Evolutionary conservation across 2,797 vertebrate species (phyloP).

Genomic region (Buphagus erythrorhynchus): DNA sequence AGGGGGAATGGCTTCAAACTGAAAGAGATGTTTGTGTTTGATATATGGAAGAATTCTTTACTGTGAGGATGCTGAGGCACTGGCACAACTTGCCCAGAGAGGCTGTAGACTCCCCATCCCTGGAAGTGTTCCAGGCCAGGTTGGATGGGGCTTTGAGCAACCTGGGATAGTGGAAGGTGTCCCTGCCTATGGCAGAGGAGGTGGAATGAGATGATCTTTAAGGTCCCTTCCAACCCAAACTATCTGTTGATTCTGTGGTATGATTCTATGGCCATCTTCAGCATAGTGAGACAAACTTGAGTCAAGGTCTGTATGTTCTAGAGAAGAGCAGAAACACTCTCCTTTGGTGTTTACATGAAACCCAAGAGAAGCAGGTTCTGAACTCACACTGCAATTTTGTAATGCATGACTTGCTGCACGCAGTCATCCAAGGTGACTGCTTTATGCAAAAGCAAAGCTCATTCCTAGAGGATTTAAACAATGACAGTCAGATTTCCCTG

Average conservation of each 20-base stretch:
- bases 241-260: background rate
- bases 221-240: background rate
- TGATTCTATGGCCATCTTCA: background rate
- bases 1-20: background rate
- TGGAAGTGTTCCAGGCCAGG: background rate
- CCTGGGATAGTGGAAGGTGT: background rate
- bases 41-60: background rate
- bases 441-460: constrained; percentile 29
- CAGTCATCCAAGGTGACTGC: constrained; percentile 32
- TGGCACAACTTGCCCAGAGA: background rate
- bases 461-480: constrained; percentile 35
- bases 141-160: background rate
- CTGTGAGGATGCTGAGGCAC: background rate
- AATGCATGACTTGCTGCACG: background rate
- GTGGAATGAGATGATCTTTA: background rate
- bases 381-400: background rate
- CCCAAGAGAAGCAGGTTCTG: background rate
- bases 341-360: background rate
- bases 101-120: background rate
- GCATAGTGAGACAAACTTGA: background rate
- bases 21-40: background rate
- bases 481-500: background rate
- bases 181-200: background rate
- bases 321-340: background rate
- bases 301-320: background rate